Percentiles rank a stretch among this genome's conserved stretches.
Evolutionary conservation across 2,113 vertebrate genomes (phyloP).

Genomic region (Vireo altiloquus): DNA sequence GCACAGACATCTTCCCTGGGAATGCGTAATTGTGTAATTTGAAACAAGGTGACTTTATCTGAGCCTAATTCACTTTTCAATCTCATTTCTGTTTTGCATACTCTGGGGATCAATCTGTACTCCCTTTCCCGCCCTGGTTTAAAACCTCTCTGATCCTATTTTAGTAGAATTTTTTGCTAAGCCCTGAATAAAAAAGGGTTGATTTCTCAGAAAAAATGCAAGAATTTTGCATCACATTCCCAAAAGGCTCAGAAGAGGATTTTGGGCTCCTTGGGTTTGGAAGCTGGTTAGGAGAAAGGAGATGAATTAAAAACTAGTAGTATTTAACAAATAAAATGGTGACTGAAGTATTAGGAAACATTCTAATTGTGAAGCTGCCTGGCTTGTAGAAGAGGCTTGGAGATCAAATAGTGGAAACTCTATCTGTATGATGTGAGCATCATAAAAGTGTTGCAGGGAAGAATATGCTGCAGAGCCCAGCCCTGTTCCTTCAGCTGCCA

Average conservation of each 20-base stretch:
- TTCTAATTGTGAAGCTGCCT: not conserved
- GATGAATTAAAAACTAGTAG: not conserved
- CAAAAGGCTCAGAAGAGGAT: not conserved
- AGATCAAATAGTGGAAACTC: not conserved
- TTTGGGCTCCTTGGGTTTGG: not conserved
- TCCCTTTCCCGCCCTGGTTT: not conserved
- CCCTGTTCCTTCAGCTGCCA: not conserved
- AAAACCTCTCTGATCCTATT: slow-evolving; percentile 2
- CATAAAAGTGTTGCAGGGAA: not conserved
- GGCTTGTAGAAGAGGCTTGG: not conserved
- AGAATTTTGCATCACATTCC: not conserved
- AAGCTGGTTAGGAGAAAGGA: not conserved
- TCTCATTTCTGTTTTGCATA: slow-evolving; percentile 4
- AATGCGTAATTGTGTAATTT: not conserved
- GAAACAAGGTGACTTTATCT: slow-evolving; percentile 54
- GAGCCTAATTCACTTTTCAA: not conserved
- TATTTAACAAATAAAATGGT: not conserved
- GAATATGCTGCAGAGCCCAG: not conserved
- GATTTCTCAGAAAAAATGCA: not conserved
- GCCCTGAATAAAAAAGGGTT: not conserved
- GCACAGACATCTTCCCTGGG: not conserved
- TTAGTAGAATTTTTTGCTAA: not conserved
- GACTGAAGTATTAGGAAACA: not conserved
- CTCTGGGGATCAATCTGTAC: not conserved
- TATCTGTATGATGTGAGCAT: not conserved